Conservation (phyloP, 2,888 invertebrate genomes). For the Scaptomyza polygonia region DNA sequence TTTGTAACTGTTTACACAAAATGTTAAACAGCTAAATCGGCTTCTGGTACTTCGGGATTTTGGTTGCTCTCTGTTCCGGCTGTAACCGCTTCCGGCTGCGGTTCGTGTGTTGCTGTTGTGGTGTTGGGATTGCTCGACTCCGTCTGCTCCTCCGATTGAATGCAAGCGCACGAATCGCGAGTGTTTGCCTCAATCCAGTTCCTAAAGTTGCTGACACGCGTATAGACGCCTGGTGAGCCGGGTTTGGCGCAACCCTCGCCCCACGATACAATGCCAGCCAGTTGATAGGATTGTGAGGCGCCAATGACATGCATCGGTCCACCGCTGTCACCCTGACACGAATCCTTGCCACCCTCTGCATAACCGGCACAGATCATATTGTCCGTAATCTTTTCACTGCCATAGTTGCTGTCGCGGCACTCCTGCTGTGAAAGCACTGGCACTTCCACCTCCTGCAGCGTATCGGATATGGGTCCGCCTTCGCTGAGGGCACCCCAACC, state of each 20-base stretch:
- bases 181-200: slow-evolving; percentile 89
- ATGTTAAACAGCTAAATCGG: slow-evolving; percentile 27
- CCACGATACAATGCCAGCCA: slow-evolving; percentile 89
- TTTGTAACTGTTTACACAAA: background rate
- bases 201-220: slow-evolving; percentile 90
- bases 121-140: slow-evolving; percentile 27
- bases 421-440: slow-evolving; percentile 88
- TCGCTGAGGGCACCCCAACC: slow-evolving; percentile 92
- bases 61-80: background rate
- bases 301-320: slow-evolving; percentile 81
- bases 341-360: slow-evolving; percentile 81
- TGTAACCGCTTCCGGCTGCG: slow-evolving; percentile 17
- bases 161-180: slow-evolving; percentile 88
- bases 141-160: slow-evolving; percentile 46
- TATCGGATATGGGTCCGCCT: slow-evolving; percentile 88
- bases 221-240: slow-evolving; percentile 92
- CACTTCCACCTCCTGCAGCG: slow-evolving; percentile 89
- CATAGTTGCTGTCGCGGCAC: slow-evolving; percentile 80
- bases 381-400: slow-evolving; percentile 77
- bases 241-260: slow-evolving; percentile 85
- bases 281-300: slow-evolving; percentile 55
- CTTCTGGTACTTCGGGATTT: slow-evolving; percentile 39
- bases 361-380: slow-evolving; percentile 83
- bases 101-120: slow-evolving; percentile 13
- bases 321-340: slow-evolving; percentile 84